Evolutionary conservation across 2,113 vertebrate genomes (phyloP), one percentile per base, ranked within the genome.

Genomic region (Euleptes europaea): DNA sequence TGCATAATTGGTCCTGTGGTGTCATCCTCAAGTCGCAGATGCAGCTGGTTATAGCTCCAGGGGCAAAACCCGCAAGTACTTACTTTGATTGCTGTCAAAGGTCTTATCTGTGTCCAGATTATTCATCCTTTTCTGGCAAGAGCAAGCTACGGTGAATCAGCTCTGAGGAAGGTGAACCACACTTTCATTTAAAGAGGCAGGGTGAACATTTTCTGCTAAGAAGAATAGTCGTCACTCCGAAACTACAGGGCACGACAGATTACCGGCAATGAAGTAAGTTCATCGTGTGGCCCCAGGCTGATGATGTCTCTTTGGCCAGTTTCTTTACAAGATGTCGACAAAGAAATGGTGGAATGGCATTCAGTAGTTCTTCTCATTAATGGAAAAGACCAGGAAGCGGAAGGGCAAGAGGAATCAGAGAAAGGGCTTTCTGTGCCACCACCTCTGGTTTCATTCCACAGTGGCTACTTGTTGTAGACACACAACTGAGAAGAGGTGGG

Each of bases 81-180:
- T 87, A 35, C 1, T 69, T 78, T 63, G 76, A 86, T 85, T 82
- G 47, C 26, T 90, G 83, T 66, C 92, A 89, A 85, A 94, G 88
- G 76, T 88, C 75, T 90, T 80, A 74, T 80, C 40, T 28, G 17
- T 5, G 86, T 74, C 81, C 88, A 71, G 75, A 66, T 76, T 84
- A 91, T 77, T 71, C 76, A 82, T 80, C 67, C 72, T 38, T 83
- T 80, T 63, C 85, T 69, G 11, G 66, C 75, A 69, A 40, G 51
- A 92, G 49, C 78, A 88, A 92, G 72, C 17, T 26, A n/a, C 76
- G 66, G 28, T 51, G 60, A 80, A 84, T 31, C 73, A 83, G 57
- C 73, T 73, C 44, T 47, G 72, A 33, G 57, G 81, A 70, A 92
- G 65, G 13, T 14, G 2, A 5, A 47, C 42, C 33, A 1, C 66